Evolutionary conservation across 2,888 invertebrate species (phyloP), one percentile per base, ranked within the genome.

Genomic region (Eupithecia tripunctaria): DNA sequence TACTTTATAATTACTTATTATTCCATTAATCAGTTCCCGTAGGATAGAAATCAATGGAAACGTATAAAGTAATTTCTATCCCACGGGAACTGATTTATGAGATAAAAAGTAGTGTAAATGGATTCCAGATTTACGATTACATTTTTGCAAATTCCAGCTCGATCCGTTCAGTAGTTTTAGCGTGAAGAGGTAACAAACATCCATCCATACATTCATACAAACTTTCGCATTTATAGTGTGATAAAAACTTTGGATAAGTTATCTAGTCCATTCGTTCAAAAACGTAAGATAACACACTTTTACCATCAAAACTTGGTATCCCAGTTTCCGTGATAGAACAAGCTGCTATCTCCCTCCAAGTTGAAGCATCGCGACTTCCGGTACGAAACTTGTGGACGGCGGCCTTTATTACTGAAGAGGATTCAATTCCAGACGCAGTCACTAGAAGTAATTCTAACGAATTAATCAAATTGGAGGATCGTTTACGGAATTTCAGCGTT

Each of bases 301-400:
- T 66, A 47, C 47, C 56, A 73, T 69, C 21, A 67, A 60, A 66
- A 62, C 41, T 73, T 67, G 51, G n/a, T 73, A 73, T 73, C 70
- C 63, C 36, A 43, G 14, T 72, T 62, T 63, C 68, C 27, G 64
- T 32, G 67, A 59, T 51, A 59, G 67, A 67, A 29, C 38, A 18
- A 43, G 69, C 43, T 68, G 64, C 60, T 65, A 74, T 74, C 67
- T 70, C 15, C 41, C 18, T 15, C 59, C 29, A 62, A 70, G 60
- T 74, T 74, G 38, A 25, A 38, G 29, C 32, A 18, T 18, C 32
- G 8, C 62, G 21, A 38, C 36, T 41, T 38, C 64, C 36, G 64
- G 64, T 38, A 47, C n/a, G 29, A 32, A 64, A 64, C 60, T 60
- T 29, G 60, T 29, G 29, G 29, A 12, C 51, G 51, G 51, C 56